Conservation (phyloP, 2,113 vertebrate species). For the Emydura subglobosa region DNA sequence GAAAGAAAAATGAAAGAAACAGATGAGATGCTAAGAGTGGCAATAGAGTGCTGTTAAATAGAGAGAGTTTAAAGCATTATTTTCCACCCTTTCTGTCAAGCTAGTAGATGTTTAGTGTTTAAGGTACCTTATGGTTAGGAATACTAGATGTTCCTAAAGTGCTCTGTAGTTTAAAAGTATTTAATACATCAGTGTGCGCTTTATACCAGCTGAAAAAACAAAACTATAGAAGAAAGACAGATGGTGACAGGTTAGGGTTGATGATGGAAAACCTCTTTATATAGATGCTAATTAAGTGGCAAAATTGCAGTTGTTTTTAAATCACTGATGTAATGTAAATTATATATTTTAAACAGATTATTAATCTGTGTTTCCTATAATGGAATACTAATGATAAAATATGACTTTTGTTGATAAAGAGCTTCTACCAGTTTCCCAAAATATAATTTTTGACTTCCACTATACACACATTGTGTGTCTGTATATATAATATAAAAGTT, state of each 20-base stretch:
- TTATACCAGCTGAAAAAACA: constrained; percentile 60
- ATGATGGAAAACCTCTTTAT: constrained; percentile 51
- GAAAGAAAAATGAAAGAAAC: not conserved
- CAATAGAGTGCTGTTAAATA: not conserved
- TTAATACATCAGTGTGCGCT: constrained; percentile 37
- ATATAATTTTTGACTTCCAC: not conserved
- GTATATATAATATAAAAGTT: no score
- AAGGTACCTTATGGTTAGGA: not conserved
- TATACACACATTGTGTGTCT: not conserved
- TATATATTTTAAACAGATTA: not conserved
- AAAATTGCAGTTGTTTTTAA: constrained; percentile 11
- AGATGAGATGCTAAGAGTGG: not conserved
- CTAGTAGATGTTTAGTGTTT: not conserved
- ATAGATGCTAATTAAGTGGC: constrained; percentile 58
- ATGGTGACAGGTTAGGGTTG: constrained; percentile 52
- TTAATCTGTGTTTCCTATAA: constrained; percentile 8
- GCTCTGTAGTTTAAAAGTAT: constrained; percentile 24
- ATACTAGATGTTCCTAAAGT: not conserved
- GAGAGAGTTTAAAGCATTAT: not conserved
- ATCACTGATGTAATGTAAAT: constrained; percentile 20
- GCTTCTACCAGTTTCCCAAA: not conserved
- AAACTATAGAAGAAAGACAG: constrained; percentile 46
- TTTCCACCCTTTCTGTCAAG: not conserved
- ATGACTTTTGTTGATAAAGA: not conserved
- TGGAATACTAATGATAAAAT: constrained; percentile 16